phyloP scores from a whole-genome alignment of 2,797 vertebrate species.

The Hafferia zeledoni region DNA sequence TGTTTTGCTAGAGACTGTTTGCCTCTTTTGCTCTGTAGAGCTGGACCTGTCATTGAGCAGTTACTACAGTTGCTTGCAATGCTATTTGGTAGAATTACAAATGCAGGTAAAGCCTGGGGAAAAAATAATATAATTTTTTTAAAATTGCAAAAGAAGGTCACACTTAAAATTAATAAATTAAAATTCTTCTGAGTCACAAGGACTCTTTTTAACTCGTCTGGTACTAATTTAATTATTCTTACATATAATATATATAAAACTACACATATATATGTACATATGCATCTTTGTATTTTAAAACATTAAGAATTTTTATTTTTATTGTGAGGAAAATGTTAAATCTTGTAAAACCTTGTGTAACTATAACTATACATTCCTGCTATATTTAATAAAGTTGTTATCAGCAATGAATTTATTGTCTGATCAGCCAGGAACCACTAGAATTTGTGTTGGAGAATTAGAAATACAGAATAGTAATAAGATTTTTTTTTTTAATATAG shows the following conservation, averaged over 20 bases:
- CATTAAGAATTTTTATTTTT: not conserved
- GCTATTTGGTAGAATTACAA: not conserved
- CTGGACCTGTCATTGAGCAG: rapidly evolving
- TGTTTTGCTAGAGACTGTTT: not conserved
- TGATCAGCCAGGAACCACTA: not conserved
- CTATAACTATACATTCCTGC: not conserved
- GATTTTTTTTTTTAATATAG: not conserved
- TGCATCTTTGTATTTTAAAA: not conserved
- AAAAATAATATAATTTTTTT: not conserved
- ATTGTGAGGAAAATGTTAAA: not conserved
- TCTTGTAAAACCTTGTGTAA: not conserved
- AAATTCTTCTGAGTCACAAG: not conserved
- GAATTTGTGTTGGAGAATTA: not conserved
- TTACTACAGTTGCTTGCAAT: not conserved
- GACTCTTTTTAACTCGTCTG: not conserved
- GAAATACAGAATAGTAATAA: not conserved
- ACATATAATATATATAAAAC: not conserved
- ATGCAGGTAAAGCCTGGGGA: not conserved
- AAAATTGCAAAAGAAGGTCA: not conserved
- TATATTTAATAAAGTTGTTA: not conserved
- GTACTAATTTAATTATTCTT: not conserved
- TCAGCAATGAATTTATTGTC: not conserved
- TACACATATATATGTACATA: not conserved
- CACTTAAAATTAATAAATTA: not conserved
- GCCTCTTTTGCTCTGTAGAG: not conserved